Evolutionary conservation across 2,113 vertebrate species (phyloP).

Genomic region (Nicator chloris): DNA sequence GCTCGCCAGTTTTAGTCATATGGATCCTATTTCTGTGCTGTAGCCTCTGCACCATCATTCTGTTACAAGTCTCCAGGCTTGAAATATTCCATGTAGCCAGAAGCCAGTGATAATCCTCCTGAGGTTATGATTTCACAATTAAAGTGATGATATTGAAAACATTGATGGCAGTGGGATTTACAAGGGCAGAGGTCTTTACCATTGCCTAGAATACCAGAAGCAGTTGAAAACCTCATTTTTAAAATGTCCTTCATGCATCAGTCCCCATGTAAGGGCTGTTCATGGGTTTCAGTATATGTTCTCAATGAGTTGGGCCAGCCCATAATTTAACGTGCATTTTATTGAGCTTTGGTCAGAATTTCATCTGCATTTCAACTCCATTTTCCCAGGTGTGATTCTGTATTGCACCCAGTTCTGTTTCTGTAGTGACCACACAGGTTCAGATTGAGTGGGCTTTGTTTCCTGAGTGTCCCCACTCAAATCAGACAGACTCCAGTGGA

Average conservation of each 20-base stretch:
- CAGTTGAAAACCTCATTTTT: background rate
- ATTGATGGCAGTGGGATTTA: constrained; percentile 14
- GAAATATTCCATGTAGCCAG: constrained; percentile 6
- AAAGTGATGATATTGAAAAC: constrained; percentile 43
- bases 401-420: background rate
- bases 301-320: background rate
- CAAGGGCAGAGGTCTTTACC: constrained; percentile 5
- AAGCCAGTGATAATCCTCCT: constrained; percentile 37
- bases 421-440: background rate
- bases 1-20: constrained; percentile 4
- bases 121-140: constrained; percentile 55
- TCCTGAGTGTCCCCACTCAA: background rate
- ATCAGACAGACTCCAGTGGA: background rate
- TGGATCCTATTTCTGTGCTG: background rate
- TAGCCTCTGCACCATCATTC: background rate
- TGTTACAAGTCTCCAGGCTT: constrained; percentile 8
- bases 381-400: background rate
- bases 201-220: background rate
- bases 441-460: background rate
- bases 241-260: background rate
- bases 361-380: background rate
- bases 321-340: background rate
- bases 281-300: background rate
- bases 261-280: background rate
- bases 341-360: background rate